These are phyloP conservation scores for Albula glossodonta DNA, from an alignment of 2,113 vertebrate genomes.

Conservation along the genomic window DNA sequence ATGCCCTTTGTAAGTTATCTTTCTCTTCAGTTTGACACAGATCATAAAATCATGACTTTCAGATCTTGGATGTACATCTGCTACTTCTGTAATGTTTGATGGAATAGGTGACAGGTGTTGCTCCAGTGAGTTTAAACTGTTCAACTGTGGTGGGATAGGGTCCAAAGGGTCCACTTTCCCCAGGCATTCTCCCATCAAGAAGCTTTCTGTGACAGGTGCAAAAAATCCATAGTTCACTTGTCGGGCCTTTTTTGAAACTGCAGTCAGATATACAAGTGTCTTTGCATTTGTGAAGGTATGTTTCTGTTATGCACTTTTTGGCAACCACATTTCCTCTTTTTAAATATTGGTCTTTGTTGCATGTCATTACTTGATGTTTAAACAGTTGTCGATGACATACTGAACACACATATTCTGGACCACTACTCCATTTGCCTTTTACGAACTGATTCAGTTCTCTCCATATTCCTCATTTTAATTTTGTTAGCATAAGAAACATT, in stretches of 20 bases:
- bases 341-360: conserved; percentile 3
- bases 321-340: not conserved
- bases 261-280: not conserved
- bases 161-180: conserved; percentile 8
- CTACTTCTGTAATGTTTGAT: not conserved
- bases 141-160: conserved; percentile 9
- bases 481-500: too few relatives aligned
- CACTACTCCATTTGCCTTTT: not conserved
- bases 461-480: too few relatives aligned
- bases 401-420: conserved; percentile 14
- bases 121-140: conserved; percentile 6
- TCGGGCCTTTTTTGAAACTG: not conserved
- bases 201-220: conserved; percentile 20
- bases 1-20: not conserved
- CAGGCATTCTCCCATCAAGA: conserved; percentile 13
- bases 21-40: not conserved
- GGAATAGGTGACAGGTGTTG: conserved; percentile 1
- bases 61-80: not conserved
- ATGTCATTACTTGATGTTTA: conserved; percentile 23
- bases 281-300: conserved; percentile 24
- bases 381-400: conserved; percentile 16
- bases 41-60: conserved; percentile 9
- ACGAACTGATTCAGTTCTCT: too few relatives aligned
- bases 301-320: conserved; percentile 12
- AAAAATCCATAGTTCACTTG: conserved; percentile 17